A percentile compares a stretch with the other conserved stretches of the same genome.
Evolutionary conservation across 2,888 invertebrate genomes (phyloP).

Genomic region (Megalurothrips usitatus): DNA sequence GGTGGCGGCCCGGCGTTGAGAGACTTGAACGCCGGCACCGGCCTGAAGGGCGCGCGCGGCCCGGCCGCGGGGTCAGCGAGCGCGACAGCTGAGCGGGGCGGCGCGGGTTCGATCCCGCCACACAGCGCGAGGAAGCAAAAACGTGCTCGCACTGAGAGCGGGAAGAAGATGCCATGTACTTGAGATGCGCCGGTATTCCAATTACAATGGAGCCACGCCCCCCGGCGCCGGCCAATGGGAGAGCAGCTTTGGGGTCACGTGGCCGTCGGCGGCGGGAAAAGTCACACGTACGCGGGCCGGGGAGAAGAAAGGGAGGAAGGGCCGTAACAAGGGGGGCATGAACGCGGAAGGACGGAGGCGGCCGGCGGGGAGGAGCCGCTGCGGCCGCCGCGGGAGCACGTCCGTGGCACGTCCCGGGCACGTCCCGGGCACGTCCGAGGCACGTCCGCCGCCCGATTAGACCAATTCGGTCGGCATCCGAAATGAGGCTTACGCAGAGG

Average conservation of each 20-base stretch:
- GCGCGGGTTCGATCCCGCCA: not conserved
- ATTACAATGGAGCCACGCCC: not conserved
- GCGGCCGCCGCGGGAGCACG: too few species aligned
- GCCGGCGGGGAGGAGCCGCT: too few species aligned
- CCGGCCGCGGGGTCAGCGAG: not conserved
- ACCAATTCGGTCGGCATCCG: too few species aligned
- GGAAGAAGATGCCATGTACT: not conserved
- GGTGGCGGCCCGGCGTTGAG: not conserved
- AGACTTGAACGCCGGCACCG: not conserved
- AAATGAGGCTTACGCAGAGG: too few species aligned
- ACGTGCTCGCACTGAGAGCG: too few species aligned
- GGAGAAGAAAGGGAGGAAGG: conserved; percentile 1
- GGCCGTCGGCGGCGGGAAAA: not conserved
- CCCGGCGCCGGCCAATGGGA: not conserved
- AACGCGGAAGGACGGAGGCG: too few species aligned
- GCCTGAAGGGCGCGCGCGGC: not conserved
- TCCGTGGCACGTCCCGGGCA: too few species aligned
- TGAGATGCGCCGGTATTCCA: too few species aligned
- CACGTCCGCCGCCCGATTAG: too few species aligned
- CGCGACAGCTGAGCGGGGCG: too few species aligned
- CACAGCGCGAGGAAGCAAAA: not conserved
- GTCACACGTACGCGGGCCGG: not conserved
- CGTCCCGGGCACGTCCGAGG: too few species aligned
- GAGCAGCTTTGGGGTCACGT: not conserved
- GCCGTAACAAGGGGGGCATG: not conserved